Evolutionary conservation across 2,888 invertebrate species (phyloP).

Genomic region (Chloromyia formosa): DNA sequence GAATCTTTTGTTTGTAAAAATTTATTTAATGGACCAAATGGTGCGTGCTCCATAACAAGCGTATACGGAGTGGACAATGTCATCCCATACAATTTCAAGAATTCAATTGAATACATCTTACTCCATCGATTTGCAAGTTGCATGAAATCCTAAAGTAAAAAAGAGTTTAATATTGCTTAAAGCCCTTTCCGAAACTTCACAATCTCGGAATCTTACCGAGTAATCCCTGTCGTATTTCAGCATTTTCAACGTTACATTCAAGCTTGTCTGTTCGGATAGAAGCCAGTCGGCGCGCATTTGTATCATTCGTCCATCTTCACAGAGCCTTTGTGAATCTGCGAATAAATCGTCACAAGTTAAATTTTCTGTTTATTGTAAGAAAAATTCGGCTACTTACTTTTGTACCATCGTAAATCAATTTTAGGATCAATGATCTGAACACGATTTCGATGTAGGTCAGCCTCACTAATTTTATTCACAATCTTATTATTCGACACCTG

Average conservation of each 20-base stretch:
- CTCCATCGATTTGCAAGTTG: slow-evolving; percentile 82
- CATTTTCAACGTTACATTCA: slow-evolving; percentile 82
- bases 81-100: slow-evolving; percentile 81
- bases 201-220: slow-evolving; percentile 68
- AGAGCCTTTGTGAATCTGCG: slow-evolving; percentile 70
- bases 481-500: slow-evolving; percentile 60
- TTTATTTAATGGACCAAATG: slow-evolving; percentile 78
- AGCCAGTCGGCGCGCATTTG: slow-evolving; percentile 82
- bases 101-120: slow-evolving; percentile 77
- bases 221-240: slow-evolving; percentile 73
- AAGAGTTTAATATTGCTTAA: not conserved
- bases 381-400: slow-evolving; percentile 56
- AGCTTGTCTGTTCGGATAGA: slow-evolving; percentile 66
- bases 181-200: not conserved
- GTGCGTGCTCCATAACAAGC: slow-evolving; percentile 82
- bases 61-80: slow-evolving; percentile 81
- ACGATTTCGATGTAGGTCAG: slow-evolving; percentile 59
- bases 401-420: slow-evolving; percentile 61
- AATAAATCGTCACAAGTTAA: slow-evolving; percentile 46
- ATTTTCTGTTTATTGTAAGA: not conserved
- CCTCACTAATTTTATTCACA: slow-evolving; percentile 60
- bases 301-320: slow-evolving; percentile 71
- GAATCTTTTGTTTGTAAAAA: slow-evolving; percentile 63
- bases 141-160: slow-evolving; percentile 73
- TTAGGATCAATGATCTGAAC: slow-evolving; percentile 62